Conservation (phyloP, 2,113 vertebrate genomes). For the Phocoena sinus region DNA sequence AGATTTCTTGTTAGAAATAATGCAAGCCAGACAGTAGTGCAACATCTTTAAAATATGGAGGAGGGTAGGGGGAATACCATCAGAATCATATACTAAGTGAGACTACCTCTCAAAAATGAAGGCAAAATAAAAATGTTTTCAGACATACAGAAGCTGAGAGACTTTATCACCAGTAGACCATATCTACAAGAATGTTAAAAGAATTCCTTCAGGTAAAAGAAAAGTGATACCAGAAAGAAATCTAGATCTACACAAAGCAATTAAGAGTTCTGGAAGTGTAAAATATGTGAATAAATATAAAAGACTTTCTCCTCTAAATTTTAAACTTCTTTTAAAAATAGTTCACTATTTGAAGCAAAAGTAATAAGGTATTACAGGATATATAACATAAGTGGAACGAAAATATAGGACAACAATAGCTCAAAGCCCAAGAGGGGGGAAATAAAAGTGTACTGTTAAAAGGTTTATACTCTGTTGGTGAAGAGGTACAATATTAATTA, state of each 20-base stretch:
- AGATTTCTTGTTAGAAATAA: not conserved
- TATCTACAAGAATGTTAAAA: not conserved
- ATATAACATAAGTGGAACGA: not conserved
- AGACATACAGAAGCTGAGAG: not conserved
- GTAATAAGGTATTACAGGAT: not conserved
- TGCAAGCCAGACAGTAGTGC: not conserved
- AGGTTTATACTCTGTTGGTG: not conserved
- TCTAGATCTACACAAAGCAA: not conserved
- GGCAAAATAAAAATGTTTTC: not conserved
- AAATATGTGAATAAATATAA: not conserved
- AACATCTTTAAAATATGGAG: not conserved
- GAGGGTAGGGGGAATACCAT: not conserved
- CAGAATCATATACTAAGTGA: not conserved
- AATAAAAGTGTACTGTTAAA: not conserved
- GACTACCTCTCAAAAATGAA: not conserved
- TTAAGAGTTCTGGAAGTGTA: not conserved
- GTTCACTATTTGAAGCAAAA: not conserved
- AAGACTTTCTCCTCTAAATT: not conserved
- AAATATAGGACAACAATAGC: not conserved
- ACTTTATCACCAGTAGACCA: not conserved
- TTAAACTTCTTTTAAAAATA: not conserved
- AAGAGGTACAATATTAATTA: not conserved
- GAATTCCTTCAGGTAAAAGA: not conserved
- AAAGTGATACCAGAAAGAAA: not conserved
- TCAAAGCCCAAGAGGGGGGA: not conserved